phyloP scores from a whole-genome alignment of 2,888 invertebrate species.

The Drosophila colorata region DNA sequence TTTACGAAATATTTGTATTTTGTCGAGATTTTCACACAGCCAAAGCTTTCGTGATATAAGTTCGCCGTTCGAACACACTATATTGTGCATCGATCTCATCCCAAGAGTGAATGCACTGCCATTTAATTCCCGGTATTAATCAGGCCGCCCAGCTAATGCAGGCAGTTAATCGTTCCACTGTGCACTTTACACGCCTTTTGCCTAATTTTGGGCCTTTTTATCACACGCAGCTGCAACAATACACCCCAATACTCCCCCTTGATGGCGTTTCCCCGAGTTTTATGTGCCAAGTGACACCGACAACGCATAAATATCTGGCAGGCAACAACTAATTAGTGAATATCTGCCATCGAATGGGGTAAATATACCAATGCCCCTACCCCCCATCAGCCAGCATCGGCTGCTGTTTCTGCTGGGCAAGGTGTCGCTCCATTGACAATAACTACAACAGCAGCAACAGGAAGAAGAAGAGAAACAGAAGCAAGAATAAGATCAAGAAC shows the following conservation, averaged over 20 bases:
- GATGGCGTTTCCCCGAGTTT: conserved; percentile 37
- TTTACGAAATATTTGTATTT: too few relatives aligned
- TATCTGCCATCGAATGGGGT: conserved; percentile 61
- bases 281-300: conserved; percentile 81
- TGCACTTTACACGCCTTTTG: conserved; percentile 81
- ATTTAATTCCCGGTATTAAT: conserved; percentile 72
- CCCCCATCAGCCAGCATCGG: background rate
- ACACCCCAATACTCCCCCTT: background rate
- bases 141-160: conserved; percentile 68
- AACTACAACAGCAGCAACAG: conserved; percentile 16
- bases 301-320: conserved; percentile 75
- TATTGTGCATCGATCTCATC: conserved; percentile 9
- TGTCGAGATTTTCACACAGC: too few relatives aligned
- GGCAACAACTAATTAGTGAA: conserved; percentile 78
- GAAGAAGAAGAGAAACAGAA: conserved; percentile 11
- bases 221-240: conserved; percentile 82
- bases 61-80: background rate
- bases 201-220: conserved; percentile 83
- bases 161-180: conserved; percentile 76
- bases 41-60: too few relatives aligned
- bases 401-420: conserved; percentile 47
- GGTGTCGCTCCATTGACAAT: conserved; percentile 64
- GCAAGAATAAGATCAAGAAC: conserved; percentile 11
- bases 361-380: conserved; percentile 36
- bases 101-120: conserved; percentile 14